Evolutionary conservation across 2,888 invertebrate genomes (phyloP).

Genomic region (Epistrophella euchroma): DNA sequence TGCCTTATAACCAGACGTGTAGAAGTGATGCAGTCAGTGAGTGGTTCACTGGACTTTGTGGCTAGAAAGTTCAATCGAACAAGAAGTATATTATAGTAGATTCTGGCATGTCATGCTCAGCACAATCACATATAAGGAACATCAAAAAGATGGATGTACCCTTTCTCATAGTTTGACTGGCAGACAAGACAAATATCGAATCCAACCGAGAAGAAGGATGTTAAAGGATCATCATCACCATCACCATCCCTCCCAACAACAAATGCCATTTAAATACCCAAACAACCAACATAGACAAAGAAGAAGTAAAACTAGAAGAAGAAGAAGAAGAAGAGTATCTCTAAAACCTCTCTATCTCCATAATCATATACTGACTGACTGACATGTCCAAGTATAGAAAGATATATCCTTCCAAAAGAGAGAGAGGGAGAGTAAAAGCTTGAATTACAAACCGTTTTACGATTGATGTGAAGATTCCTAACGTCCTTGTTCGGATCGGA

Average conservation of each 20-base stretch:
- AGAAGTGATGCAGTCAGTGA: conserved; percentile 25
- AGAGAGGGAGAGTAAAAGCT: conserved; percentile 11
- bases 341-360: neutral
- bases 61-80: conserved; percentile 65
- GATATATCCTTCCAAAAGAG: neutral
- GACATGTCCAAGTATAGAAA: conserved; percentile 36
- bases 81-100: conserved; percentile 14
- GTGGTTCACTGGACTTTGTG: conserved; percentile 42
- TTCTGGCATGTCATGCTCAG: conserved; percentile 50
- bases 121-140: conserved; percentile 57
- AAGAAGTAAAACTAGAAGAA: conserved; percentile 2
- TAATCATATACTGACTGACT: conserved; percentile 35
- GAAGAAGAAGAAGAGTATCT: conserved; percentile 14
- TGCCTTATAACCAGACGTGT: conserved; percentile 52
- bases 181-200: conserved; percentile 69
- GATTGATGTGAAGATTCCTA: conserved; percentile 73
- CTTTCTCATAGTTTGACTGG: conserved; percentile 51
- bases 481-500: conserved; percentile 53
- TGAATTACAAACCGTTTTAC: conserved; percentile 71
- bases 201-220: conserved; percentile 34
- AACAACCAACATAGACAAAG: conserved; percentile 20
- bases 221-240: conserved; percentile 31
- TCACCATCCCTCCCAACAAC: conserved; percentile 12
- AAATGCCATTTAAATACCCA: conserved; percentile 59
- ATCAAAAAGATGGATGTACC: conserved; percentile 71